Base-by-base conservation (phyloP, 2,888 invertebrate genomes). In the Pomacea canaliculata region DNA sequence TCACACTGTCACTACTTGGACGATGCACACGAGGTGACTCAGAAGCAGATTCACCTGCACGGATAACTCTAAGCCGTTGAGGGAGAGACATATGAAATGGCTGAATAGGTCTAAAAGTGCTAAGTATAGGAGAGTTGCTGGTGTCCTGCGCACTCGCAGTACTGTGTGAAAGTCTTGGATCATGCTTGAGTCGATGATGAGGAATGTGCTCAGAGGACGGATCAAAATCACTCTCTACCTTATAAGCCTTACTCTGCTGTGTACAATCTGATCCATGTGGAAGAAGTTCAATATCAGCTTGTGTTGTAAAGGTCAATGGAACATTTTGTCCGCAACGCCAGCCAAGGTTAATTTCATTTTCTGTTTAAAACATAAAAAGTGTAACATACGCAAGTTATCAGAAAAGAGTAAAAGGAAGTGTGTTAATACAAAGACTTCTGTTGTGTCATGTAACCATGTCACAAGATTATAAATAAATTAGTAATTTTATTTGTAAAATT, bases 281-380 rank as follows among this genome's bases (percentile, higher is more conserved):
- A 37, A 72, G 77, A 19, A 76, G 77, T 70, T 84, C 84, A 37
- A 83, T 81, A 63, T 84, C 83, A 18, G 85, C 87, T 79, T 83
- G 83, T 18, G 87, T 86, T 56, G 86, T 87, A 23, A 88, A 86
- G 63, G 85, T 84, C 78, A 84, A 82, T n/a, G 86, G 85, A 75
- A 84, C 77, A 78, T 84, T 84, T 37, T 81, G 79, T 63, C 69
- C 76, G 62, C 76, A 76, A 7, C 60, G 62, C 74, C 74, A 74
- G 8, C 60, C 68, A 46, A 62, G 46, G 48, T 48, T 59, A 23
- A 48, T 62, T 16, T 62, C 59, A n/a, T 56, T 69, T 46, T 74
- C 74, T 74, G 74, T 63, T 63, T n/a, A 63, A n/a, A 63, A 56
- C 16, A 56, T 56, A 56, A 56, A 56, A 56, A 7, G 51, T 13